These are phyloP conservation scores for Rhadina sibilatrix DNA, from an alignment of 2,113 vertebrate species.

Conservation along the genomic window DNA sequence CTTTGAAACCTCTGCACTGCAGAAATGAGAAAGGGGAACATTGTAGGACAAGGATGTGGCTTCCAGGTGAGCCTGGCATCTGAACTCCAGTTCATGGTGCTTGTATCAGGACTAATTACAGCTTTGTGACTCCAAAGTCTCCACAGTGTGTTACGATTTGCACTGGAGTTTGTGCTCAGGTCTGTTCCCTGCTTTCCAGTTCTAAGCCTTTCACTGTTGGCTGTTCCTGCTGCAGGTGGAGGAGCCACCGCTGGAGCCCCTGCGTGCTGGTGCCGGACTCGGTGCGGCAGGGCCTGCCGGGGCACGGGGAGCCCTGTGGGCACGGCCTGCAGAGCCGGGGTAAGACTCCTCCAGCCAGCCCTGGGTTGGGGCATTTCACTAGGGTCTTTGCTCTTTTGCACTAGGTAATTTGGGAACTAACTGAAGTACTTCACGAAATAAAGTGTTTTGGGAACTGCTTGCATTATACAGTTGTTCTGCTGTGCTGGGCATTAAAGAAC, in stretches of 20 bases:
- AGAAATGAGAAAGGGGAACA: neutral
- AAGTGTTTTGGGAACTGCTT: neutral
- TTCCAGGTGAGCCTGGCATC: neutral
- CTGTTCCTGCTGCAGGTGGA: conserved; percentile 79
- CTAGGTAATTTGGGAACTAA: neutral
- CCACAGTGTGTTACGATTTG: accelerated
- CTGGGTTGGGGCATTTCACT: neutral
- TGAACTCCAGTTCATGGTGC: neutral
- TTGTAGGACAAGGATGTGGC: neutral
- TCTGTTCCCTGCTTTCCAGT: neutral
- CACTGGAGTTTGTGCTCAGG: neutral
- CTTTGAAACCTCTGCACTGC: neutral
- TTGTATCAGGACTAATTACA: neutral
- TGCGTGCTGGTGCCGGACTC: conserved; percentile 87
- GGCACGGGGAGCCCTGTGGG: conserved; percentile 83
- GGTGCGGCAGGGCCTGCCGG: conserved; percentile 73
- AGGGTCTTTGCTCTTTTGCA: neutral
- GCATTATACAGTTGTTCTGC: neutral
- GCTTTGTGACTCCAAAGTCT: neutral
- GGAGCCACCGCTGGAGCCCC: conserved; percentile 84
- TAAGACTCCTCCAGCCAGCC: conserved; percentile 54
- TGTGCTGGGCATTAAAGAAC: neutral
- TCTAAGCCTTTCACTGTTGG: neutral
- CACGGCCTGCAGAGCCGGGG: conserved; percentile 89
- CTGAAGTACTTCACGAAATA: neutral